phyloP scores from a whole-genome alignment of 2,888 invertebrate genomes.

The Eilema griseolum region DNA sequence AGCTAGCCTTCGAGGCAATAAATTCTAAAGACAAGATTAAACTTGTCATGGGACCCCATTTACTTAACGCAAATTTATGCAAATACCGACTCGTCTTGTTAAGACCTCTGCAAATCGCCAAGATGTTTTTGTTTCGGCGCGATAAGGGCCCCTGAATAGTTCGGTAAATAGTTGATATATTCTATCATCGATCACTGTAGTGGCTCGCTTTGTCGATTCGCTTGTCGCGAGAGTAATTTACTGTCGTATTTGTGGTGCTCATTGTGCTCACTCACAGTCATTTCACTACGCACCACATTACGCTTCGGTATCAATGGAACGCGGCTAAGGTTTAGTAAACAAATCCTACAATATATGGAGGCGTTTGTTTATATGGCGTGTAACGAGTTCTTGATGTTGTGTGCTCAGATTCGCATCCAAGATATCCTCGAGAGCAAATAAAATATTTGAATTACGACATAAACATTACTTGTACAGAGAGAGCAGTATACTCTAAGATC shows the following conservation, averaged over 20 bases:
- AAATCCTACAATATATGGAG: slow-evolving; percentile 40
- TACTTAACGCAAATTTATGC: slow-evolving; percentile 87
- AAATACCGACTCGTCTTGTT: slow-evolving; percentile 78
- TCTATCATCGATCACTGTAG: slow-evolving; percentile 52
- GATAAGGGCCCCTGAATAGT: slow-evolving; percentile 56
- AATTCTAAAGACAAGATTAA: slow-evolving; percentile 85
- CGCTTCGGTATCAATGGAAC: slow-evolving; percentile 46
- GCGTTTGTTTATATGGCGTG: slow-evolving; percentile 44
- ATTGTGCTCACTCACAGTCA: slow-evolving; percentile 30
- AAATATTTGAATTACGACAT: slow-evolving; percentile 17
- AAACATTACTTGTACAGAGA: background rate
- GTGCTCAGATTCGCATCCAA: slow-evolving; percentile 40
- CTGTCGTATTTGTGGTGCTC: slow-evolving; percentile 30
- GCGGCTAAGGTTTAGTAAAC: slow-evolving; percentile 42
- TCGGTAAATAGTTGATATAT: slow-evolving; percentile 55
- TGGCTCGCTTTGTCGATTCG: slow-evolving; percentile 44
- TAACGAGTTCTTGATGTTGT: slow-evolving; percentile 51
- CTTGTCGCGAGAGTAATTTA: slow-evolving; percentile 33
- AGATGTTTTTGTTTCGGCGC: slow-evolving; percentile 75
- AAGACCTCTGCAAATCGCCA: slow-evolving; percentile 64
- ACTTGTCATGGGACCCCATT: slow-evolving; percentile 86
- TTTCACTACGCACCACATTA: slow-evolving; percentile 28
- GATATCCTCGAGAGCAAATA: slow-evolving; percentile 12
- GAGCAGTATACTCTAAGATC: background rate
- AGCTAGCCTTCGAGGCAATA: slow-evolving; percentile 77